phyloP scores from a whole-genome alignment of 2,113 vertebrate genomes.

The Miniopterus natalensis region DNA sequence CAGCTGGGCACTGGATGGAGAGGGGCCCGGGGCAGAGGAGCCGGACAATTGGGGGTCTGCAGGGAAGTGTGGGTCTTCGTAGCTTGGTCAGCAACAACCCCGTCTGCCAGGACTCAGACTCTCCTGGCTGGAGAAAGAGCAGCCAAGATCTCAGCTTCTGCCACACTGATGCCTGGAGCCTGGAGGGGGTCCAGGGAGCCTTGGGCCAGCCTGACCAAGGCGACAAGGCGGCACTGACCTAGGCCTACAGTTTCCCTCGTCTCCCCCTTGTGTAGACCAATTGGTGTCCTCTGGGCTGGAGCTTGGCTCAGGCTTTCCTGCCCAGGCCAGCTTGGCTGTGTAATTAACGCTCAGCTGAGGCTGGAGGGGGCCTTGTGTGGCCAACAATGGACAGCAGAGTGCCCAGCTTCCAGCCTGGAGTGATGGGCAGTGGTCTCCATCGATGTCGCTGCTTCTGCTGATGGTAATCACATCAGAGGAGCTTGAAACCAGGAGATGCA shows the following conservation, averaged over 20 bases:
- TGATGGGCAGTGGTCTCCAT: fast-evolving
- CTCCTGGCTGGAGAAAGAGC: not conserved
- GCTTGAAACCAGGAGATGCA: not conserved
- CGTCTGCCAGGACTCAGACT: not conserved
- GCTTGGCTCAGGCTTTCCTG: not conserved
- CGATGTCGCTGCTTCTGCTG: not conserved
- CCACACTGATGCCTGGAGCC: not conserved
- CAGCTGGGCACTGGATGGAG: not conserved
- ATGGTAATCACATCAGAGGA: not conserved
- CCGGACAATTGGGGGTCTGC: not conserved
- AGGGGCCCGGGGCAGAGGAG: not conserved
- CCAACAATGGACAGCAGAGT: fast-evolving
- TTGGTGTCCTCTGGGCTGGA: not conserved
- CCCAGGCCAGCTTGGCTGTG: not conserved
- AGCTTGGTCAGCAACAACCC: fast-evolving
- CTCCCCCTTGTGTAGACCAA: no score
- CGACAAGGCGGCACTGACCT: not conserved
- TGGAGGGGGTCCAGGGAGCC: fast-evolving
- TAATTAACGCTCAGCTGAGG: not conserved
- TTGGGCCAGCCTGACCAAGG: not conserved
- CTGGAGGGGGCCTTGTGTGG: not conserved
- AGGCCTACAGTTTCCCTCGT: not conserved
- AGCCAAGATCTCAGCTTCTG: not conserved
- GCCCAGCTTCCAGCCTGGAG: not conserved
- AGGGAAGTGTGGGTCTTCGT: not conserved